Evolutionary conservation across 1,140 invertebrate species (phyloP), one percentile per base, ranked within the genome.

Genomic region (Theocolax elegans): DNA sequence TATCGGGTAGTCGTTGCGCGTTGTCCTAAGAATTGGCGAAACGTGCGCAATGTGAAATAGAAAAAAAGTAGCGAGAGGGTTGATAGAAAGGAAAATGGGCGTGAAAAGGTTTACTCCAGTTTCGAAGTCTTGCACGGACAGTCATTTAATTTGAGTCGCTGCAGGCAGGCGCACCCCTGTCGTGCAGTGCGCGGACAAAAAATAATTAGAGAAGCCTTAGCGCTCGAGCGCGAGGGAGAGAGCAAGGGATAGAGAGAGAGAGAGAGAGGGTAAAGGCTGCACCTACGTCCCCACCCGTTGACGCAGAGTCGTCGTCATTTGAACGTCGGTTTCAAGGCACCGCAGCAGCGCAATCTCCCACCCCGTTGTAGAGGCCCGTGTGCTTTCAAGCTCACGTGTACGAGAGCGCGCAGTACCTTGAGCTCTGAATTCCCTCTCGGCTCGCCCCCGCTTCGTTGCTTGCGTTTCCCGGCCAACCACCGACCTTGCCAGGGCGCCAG

Each of bases 161-260:
- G 79, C 38, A 63, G 54, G 54, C 75, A 76, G 75, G 35, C 76
- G 77, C 81, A 80, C 81, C 81, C 83, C 78, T 80, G 79, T 83
- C 80, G 80, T 77, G 80, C 76, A 79, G 78, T n/a, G n/a, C n/a
- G n/a, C 80, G 79, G 77, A 83, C 82, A 82, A 84, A 84, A 84
- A 85, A 84, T 83, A 83, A 85, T 84, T 84, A 84, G 83, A 81
- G 81, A 83, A 85, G 81, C 82, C 83, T 81, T 83, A 83, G n/a
- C 77, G 76, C 80, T n/a, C n/a, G n/a, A n/a, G n/a, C n/a, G n/a
- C n/a, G n/a, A n/a, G n/a, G n/a, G n/a, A n/a, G n/a, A n/a, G n/a
- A n/a, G n/a, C n/a, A n/a, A n/a, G n/a, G n/a, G n/a, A n/a, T n/a
- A n/a, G n/a, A n/a, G n/a, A n/a, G n/a, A n/a, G n/a, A n/a, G n/a